Evolutionary conservation across 2,797 vertebrate species (phyloP).

Genomic region (Gambusia yucatana): DNA sequence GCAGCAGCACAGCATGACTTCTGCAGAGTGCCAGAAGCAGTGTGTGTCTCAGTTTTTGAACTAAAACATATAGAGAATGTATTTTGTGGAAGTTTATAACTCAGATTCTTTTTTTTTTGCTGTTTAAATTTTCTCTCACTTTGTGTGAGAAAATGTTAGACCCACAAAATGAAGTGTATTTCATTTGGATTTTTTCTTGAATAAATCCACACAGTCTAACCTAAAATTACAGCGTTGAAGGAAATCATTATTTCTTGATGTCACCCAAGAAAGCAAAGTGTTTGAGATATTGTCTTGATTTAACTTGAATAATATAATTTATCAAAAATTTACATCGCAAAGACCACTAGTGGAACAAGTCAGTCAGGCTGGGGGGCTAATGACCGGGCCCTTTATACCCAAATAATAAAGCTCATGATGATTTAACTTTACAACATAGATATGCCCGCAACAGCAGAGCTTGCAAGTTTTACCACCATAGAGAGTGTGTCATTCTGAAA

Average conservation of each 20-base stretch:
- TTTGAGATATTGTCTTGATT: background rate
- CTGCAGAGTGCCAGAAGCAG: background rate
- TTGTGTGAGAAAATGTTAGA: background rate
- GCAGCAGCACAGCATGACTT: slow-evolving; percentile 4
- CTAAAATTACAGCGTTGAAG: background rate
- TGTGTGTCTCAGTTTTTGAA: background rate
- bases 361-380: too few species aligned
- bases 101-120: background rate
- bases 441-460: too few species aligned
- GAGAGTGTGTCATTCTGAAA: too few species aligned
- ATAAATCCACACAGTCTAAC: background rate
- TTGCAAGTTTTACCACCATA: too few species aligned
- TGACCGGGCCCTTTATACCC: too few species aligned
- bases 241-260: background rate
- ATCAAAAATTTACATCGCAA: background rate
- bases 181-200: background rate
- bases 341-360: too few species aligned
- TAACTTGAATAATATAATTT: background rate
- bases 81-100: background rate
- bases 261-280: background rate
- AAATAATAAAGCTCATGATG: too few species aligned
- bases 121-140: background rate
- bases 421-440: too few species aligned
- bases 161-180: background rate
- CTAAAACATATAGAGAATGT: background rate